Evolutionary conservation across 1,140 invertebrate species (phyloP), one percentile per base, ranked within the genome.

Genomic region (Drusus annulatus): DNA sequence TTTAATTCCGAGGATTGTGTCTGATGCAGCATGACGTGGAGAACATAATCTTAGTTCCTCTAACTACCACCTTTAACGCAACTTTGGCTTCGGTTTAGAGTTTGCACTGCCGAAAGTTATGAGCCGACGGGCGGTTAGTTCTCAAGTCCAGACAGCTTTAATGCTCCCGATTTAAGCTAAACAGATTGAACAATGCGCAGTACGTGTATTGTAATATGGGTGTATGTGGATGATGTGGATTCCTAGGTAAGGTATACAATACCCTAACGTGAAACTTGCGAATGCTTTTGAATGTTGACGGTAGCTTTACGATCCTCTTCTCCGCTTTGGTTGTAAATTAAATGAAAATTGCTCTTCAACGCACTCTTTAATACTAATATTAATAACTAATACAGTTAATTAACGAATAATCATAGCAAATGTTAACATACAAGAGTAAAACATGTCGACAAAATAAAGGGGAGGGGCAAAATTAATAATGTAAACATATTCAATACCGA

Each of bases 111-210:
- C 58, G 51, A 23, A 81, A 81, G 80, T 81, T 81, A 78, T 75
- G 65, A 78, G 76, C 76, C 50, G 76, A 50, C 23, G 65, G 79
- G 76, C 52, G 65, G 74, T 69, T 78, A 77, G 51, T 71, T 65
- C 52, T 71, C 80, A 81, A 71, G 80, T 81, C 74, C 80, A 81
- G 80, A 78, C 80, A 58, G 80, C 74, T 77, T 81, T 81, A 81
- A 81, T 81, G 25, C 28, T 71, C 36, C 28, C 60, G 60, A 81
- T 71, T 76, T 78, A 73, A 31, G 50, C 73, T 16, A 8, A 54
- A 62, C 56, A 76, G 28, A n/a, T 31, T 60, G 54, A 13, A 60
- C 52, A 60, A 54, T 76, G 25, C 51, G 36, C 15, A 5, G 36
- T 45, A 45, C 36, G 36, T 45, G 36, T 45, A 45, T 45, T 45